phyloP scores from a whole-genome alignment of 1,140 invertebrate species.

The Penaeus indicus region DNA sequence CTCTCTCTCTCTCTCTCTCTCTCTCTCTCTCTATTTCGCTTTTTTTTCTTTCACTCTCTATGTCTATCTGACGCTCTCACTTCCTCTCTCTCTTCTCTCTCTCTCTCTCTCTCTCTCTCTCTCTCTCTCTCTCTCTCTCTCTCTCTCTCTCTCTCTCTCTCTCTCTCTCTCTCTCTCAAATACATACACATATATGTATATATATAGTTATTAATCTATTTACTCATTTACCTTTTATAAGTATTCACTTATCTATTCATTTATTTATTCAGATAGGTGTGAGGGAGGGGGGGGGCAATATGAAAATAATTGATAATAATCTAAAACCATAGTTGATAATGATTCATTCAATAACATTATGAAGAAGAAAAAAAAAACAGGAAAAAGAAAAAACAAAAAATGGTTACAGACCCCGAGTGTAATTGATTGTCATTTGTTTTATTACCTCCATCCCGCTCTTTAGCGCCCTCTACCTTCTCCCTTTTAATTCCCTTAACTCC shows the following conservation, averaged over 20 bases:
- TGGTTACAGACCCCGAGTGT: too few relatives aligned
- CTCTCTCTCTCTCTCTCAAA: neutral
- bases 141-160: neutral
- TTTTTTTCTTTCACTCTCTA: neutral
- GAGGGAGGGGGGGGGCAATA: too few relatives aligned
- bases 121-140: neutral
- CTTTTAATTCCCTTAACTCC: neutral
- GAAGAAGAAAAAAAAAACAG: too few relatives aligned
- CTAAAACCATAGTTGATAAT: too few relatives aligned
- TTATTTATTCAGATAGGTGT: too few relatives aligned
- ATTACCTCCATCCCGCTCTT: too few relatives aligned
- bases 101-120: neutral
- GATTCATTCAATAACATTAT: too few relatives aligned
- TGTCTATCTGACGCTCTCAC: neutral
- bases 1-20: neutral
- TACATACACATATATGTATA: constrained; percentile 27
- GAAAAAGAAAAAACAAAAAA: too few relatives aligned
- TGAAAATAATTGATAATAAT: too few relatives aligned
- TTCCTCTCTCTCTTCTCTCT: neutral
- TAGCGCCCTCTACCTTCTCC: neutral
- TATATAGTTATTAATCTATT: neutral
- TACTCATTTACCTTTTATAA: neutral
- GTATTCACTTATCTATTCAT: neutral
- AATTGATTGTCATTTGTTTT: too few relatives aligned
- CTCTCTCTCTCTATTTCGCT: neutral